These are phyloP conservation scores for Carcina quercana DNA, from an alignment of 2,888 invertebrate genomes.

Conservation along the genomic window DNA sequence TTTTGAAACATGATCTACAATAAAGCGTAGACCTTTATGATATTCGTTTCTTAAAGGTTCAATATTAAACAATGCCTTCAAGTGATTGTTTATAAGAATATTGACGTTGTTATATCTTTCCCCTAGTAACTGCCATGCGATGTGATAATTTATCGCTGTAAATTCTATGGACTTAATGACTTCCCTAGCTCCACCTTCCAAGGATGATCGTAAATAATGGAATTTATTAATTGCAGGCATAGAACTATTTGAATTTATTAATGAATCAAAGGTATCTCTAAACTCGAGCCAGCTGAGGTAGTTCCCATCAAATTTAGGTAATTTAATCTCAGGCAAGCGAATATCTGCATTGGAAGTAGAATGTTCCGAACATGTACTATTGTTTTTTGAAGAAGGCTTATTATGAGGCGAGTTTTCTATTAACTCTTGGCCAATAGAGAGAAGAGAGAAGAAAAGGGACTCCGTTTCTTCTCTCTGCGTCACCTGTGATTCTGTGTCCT, in stretches of 20 bases:
- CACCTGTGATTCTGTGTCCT: too few species aligned
- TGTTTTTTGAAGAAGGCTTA: too few species aligned
- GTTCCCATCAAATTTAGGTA: not conserved
- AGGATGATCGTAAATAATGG: conserved; percentile 1
- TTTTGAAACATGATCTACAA: conserved; percentile 3
- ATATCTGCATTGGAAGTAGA: not conserved
- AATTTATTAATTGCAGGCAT: conserved; percentile 4
- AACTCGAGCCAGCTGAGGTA: not conserved
- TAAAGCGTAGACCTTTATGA: not conserved
- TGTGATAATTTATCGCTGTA: conserved; percentile 1
- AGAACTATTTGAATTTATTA: not conserved
- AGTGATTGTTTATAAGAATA: conserved; percentile 2
- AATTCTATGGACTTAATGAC: conserved; percentile 1
- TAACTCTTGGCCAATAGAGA: too few species aligned
- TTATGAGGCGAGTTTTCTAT: too few species aligned
- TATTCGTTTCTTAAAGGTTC: conserved; percentile 3
- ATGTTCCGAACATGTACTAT: too few species aligned
- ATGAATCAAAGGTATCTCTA: not conserved
- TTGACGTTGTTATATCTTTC: conserved; percentile 3
- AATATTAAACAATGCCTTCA: conserved; percentile 2
- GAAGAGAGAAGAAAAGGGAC: too few species aligned
- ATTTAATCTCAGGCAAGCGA: not conserved
- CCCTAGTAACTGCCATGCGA: conserved; percentile 1
- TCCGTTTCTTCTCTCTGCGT: too few species aligned
- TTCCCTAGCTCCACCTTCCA: not conserved